phyloP scores from a whole-genome alignment of 2,113 vertebrate species.

The Atherinomorus stipes region DNA sequence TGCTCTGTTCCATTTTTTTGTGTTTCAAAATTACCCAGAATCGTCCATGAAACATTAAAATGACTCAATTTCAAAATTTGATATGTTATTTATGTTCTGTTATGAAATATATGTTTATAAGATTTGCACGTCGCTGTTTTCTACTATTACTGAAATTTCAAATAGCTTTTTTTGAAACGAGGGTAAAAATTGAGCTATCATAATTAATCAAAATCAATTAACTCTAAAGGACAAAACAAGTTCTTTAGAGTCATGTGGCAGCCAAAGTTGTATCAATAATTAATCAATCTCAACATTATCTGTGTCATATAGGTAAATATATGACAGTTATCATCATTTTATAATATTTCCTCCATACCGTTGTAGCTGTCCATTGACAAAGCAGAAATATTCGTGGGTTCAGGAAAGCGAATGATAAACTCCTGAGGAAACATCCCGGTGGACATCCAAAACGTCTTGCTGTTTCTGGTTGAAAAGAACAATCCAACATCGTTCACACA shows the following conservation, averaged over 20 bases:
- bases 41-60: too few relatives aligned
- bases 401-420: constrained; percentile 88
- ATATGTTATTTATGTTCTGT: too few relatives aligned
- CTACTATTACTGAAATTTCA: too few relatives aligned
- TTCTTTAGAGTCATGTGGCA: background rate
- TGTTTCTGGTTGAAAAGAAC: constrained; percentile 76
- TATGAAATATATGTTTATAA: too few relatives aligned
- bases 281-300: too few relatives aligned
- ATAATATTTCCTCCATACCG: constrained; percentile 79
- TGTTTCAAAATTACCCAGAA: too few relatives aligned
- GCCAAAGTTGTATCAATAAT: background rate
- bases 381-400: constrained; percentile 81
- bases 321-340: background rate
- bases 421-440: constrained; percentile 98
- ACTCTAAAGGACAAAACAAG: background rate
- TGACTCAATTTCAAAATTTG: too few relatives aligned
- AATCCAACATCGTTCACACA: background rate
- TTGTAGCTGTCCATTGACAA: constrained; percentile 89
- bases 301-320: background rate
- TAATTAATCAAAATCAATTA: background rate
- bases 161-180: background rate
- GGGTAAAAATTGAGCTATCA: background rate
- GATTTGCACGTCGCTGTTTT: too few relatives aligned
- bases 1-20: too few relatives aligned
- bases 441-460: constrained; percentile 92